phyloP scores from a whole-genome alignment of 2,888 invertebrate species.

The Chloromyia formosa region DNA sequence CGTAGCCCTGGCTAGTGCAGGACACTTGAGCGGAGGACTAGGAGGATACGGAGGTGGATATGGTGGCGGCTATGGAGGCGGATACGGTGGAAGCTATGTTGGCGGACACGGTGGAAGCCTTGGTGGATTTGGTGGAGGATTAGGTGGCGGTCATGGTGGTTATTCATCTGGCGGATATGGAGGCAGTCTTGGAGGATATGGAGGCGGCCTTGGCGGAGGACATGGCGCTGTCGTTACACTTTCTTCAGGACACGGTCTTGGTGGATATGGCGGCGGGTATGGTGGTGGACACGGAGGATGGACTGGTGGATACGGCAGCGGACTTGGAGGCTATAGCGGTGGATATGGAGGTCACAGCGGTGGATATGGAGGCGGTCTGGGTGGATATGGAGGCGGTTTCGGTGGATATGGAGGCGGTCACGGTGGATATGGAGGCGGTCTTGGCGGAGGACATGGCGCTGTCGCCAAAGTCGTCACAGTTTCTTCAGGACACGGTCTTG shows the following conservation, averaged over 20 bases:
- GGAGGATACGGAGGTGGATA: background rate
- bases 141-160: constrained; percentile 28
- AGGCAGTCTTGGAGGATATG: background rate
- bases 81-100: background rate
- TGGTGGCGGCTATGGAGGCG: constrained; percentile 10
- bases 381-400: too few relatives aligned
- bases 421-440: constrained; percentile 1
- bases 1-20: constrained; percentile 47
- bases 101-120: constrained; percentile 24
- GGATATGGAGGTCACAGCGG: constrained; percentile 23
- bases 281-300: constrained; percentile 30
- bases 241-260: constrained; percentile 1
- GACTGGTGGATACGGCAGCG: constrained; percentile 45
- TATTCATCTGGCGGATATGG: constrained; percentile 10
- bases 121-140: constrained; percentile 27
- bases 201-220: constrained; percentile 22
- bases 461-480: background rate
- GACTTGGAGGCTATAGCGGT: constrained; percentile 15
- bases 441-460: constrained; percentile 31
- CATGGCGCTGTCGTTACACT: constrained; percentile 1
- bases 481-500: constrained; percentile 5
- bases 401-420: too few relatives aligned
- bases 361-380: constrained; percentile 11
- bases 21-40: constrained; percentile 20
- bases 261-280: constrained; percentile 10